These are phyloP conservation scores for Troilus luridus DNA, from an alignment of 2,888 invertebrate genomes.

Conservation along the genomic window DNA sequence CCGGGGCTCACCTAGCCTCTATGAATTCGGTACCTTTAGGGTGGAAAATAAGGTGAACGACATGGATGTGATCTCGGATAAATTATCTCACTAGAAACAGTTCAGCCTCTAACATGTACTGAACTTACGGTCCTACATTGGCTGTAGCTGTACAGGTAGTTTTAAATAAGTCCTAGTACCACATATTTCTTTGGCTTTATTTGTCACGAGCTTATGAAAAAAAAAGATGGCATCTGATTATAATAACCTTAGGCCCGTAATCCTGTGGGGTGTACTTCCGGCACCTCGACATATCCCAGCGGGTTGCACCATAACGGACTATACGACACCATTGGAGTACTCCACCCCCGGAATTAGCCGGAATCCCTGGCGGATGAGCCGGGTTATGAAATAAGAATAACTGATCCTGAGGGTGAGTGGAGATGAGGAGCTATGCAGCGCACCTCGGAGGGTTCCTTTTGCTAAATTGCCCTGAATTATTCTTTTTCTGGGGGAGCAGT, in stretches of 20 bases:
- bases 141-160: too few species aligned
- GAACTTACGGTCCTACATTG: too few species aligned
- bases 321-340: not conserved
- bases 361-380: conserved; percentile 33
- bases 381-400: conserved; percentile 45
- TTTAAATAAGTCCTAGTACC: not conserved
- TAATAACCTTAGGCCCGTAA: not conserved
- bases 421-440: conserved; percentile 26
- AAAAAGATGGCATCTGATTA: not conserved
- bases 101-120: too few species aligned
- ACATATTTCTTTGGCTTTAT: not conserved
- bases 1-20: too few species aligned
- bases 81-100: too few species aligned
- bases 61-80: too few species aligned
- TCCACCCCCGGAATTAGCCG: not conserved
- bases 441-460: not conserved
- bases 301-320: conserved; percentile 30
- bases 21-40: too few species aligned
- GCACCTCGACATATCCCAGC: not conserved
- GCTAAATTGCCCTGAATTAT: conserved; percentile 44
- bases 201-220: not conserved
- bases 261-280: not conserved
- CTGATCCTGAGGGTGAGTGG: conserved; percentile 5
- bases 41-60: too few species aligned
- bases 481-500: not conserved